Conservation (phyloP, 2,113 vertebrate genomes). For the Cyprinodon brontotheroides region DNA sequence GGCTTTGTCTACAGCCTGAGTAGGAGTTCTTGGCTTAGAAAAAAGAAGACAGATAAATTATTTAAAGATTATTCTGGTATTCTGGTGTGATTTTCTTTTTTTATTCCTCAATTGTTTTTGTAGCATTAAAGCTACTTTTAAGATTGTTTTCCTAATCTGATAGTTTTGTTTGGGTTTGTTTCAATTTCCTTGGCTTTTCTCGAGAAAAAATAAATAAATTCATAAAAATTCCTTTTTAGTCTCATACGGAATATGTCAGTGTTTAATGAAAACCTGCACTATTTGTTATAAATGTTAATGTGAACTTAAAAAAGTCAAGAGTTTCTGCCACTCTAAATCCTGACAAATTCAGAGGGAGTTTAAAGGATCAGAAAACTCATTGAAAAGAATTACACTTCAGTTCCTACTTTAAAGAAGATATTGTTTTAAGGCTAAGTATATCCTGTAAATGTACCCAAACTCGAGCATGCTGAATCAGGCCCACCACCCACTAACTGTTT, state of each 20-base stretch:
- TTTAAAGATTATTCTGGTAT: conserved; percentile 48
- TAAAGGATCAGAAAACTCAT: neutral
- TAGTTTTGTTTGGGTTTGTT: conserved; percentile 28
- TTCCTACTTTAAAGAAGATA: conserved; percentile 3
- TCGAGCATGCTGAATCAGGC: conserved; percentile 60
- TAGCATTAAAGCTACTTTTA: neutral
- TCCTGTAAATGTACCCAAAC: conserved; percentile 45
- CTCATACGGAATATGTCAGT: neutral
- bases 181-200: conserved; percentile 29
- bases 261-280: neutral
- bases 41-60: conserved; percentile 51
- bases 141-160: conserved; percentile 15
- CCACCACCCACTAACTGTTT: conserved; percentile 68
- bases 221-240: neutral
- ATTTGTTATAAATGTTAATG: neutral
- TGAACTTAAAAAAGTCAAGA: neutral
- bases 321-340: neutral
- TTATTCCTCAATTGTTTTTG: neutral
- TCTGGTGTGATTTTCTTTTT: conserved; percentile 13
- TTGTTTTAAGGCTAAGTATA: conserved; percentile 8
- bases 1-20: conserved; percentile 69
- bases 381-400: neutral
- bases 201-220: conserved; percentile 7
- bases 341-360: neutral
- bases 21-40: conserved; percentile 64